phyloP scores from a whole-genome alignment of 2,113 vertebrate species.

The Micromys minutus region DNA sequence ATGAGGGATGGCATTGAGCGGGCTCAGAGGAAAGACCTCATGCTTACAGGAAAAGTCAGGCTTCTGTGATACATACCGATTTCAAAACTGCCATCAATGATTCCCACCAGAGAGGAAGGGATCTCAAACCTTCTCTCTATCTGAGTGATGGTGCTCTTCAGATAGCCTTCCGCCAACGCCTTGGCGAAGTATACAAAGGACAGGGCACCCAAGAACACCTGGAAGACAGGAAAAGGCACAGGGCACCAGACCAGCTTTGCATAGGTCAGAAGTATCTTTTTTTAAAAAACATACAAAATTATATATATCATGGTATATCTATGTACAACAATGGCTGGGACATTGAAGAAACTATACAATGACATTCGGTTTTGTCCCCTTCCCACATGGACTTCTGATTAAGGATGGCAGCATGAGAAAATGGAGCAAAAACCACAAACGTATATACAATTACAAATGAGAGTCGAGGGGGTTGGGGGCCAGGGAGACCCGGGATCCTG shows the following conservation, averaged over 20 bases:
- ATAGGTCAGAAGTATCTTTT: neutral
- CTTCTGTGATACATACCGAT: slow-evolving; percentile 89
- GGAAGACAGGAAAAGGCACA: slow-evolving; percentile 61
- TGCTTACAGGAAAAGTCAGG: neutral
- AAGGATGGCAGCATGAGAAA: slow-evolving; percentile 75
- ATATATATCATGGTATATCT: slow-evolving; percentile 84
- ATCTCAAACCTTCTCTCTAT: slow-evolving; percentile 97
- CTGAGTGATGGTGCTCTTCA: slow-evolving; percentile 97
- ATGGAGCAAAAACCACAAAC: slow-evolving; percentile 75
- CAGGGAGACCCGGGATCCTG: slow-evolving; percentile 59
- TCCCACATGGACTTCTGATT: slow-evolving; percentile 66
- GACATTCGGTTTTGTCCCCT: slow-evolving; percentile 45
- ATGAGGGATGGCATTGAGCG: neutral
- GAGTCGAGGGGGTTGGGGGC: slow-evolving; percentile 47
- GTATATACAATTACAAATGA: slow-evolving; percentile 65
- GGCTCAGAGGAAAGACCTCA: neutral
- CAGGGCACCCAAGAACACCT: slow-evolving; percentile 93
- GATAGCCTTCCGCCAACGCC: slow-evolving; percentile 94
- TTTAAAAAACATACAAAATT: slow-evolving; percentile 86
- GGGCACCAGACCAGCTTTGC: neutral
- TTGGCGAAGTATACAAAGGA: slow-evolving; percentile 97
- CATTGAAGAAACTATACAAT: slow-evolving; percentile 68
- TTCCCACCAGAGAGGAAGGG: slow-evolving; percentile 93
- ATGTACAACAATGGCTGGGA: slow-evolving; percentile 86
- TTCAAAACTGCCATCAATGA: slow-evolving; percentile 97